Evolutionary conservation across 2,797 vertebrate genomes (phyloP), one percentile per base, ranked within the genome.

Genomic region (Diceros bicornis): DNA sequence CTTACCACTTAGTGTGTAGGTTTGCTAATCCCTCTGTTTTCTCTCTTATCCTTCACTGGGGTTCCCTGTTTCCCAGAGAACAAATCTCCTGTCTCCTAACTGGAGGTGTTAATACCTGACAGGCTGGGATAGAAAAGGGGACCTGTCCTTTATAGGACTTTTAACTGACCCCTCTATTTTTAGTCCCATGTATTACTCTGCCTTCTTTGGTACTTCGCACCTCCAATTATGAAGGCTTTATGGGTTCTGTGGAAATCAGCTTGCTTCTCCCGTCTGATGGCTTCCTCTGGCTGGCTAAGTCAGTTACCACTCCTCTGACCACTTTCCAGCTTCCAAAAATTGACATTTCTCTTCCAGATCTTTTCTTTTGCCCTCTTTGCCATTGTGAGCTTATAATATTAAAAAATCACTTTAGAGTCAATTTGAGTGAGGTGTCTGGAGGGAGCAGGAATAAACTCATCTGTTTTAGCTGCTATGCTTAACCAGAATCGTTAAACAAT

Each of bases 171-270:
- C 12, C 21, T 69, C 8, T 81, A 20, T 88, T 64, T 88, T 55
- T 57, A 81, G 34, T 27, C 25, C 57, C n/a, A n/a, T 41, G 3
- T 47, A 57, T 64, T 64, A 41, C 27, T 61, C 44, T 44, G 6
- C 75, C 34, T 74, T 82, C 57, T 34, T 82, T 55, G 34, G 47
- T 44, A 32, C 44, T 32, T 61, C 27, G 13, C 66, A 57, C 14
- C n/a, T 81, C 75, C 66, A 71, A 32, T 64, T 55, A 66, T 34
- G 77, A 83, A 94, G 86, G 37, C 34, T 94, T 44, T 83, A 34
- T 64, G 77, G 37, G 50, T 75, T 94, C 69, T 90, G 69, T 77
- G 50, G 37, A 89, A 82, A 94, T 83, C 78, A 83, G 47, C 47
- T 94, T 89, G 86, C 55, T 91, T 61, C 52, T 55, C n/a, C 41